Evolutionary conservation across 1,140 invertebrate species (phyloP), one percentile per base, ranked within the genome.

Genomic region (Aphaenogaster ashmeadi): DNA sequence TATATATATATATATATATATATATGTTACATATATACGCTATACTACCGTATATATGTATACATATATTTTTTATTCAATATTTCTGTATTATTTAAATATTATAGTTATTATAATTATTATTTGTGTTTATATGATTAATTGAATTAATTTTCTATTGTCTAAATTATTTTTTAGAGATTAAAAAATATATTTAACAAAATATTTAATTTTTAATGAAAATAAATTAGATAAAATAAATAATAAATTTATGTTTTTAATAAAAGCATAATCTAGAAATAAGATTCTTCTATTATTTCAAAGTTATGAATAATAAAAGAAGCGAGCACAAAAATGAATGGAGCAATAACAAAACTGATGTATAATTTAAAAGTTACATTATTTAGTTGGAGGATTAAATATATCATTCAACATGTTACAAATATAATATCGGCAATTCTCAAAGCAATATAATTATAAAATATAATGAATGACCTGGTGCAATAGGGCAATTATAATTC

Each of bases 371-470:
- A 78, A 64, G 33, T 54, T 58, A 27, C 3, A 54, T 69, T 33
- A 27, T 52, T 52, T 41, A 33, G 33, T 66, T 52, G 21, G 33
- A 79, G 21, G 18, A 50, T 69, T 54, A 41, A 80, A 41, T 15
- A 36, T 69, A 52, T 80, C 54, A 27, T 67, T 80, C 38, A 41
- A 41, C 3, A 27, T 80, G 13, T 69, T 47, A 7, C 18, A 21
- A 77, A 9, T 33, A 36, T 36, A 50, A n/a, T 27, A 38, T 80
- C 36, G 47, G n/a, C 64, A 80, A 41, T 80, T 80, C 62, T 67
- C 33, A 69, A 80, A 80, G 44, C 78, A 80, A 80, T 80, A 80
- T 80, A 67, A 80, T 80, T 80, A 67, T 21, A 67, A 54, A 69
- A 38, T 69, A 33, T 77, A n/a, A 21, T 78, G 27, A 47, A 33